Evolutionary conservation across 2,888 invertebrate genomes (phyloP), one percentile per base, ranked within the genome.

Genomic region (Rosalia funebris): DNA sequence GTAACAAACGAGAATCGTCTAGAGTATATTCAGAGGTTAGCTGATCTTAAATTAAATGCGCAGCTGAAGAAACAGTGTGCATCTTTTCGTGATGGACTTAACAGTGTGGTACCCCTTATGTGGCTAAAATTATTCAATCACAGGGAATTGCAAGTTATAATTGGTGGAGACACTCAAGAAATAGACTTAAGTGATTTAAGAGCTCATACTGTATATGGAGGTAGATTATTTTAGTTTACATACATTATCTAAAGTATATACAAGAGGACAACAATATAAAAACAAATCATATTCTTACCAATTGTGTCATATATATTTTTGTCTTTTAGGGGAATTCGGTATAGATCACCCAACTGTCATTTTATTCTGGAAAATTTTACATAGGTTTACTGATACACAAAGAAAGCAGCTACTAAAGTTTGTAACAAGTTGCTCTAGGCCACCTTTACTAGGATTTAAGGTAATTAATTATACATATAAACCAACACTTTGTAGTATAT

Each of bases 371-470:
- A 87, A 89, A 70, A 93, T 95, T 34, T 87, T 98, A 5, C 86
- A 89, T 55, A 86, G 86, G 42, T 95, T 98, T 79, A 89, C 88
- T 50, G 95, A 95, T 79, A 84, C 87, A 53, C 93, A 96, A 80
- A 89, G 91, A 63, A 86, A 96, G 60, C 92, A 93, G 76, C 83
- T 99, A 52, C 84, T 99, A 5, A 97, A 97, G 83, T 99, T 99
- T 83, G 98, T 98, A 37, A 99, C 99, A 1, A 96, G 97, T 78
- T 98, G 98, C 78, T 98, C 98, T 0, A 83, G 98, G 60, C 96
- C 98, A 1, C 99, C 99, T 0, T 84, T 99, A 17, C 84, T 99
- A 36, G 99, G 99, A 1, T 99, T 99, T 78, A 96, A 95, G 88
- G 96, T 95, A 79, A 3, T 25, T n/a, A n/a, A n/a, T n/a, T n/a